Percentiles rank a stretch among this genome's conserved stretches.
Evolutionary conservation across 1,140 invertebrate species (phyloP).

Genomic region (Drosophila pallidifrons): DNA sequence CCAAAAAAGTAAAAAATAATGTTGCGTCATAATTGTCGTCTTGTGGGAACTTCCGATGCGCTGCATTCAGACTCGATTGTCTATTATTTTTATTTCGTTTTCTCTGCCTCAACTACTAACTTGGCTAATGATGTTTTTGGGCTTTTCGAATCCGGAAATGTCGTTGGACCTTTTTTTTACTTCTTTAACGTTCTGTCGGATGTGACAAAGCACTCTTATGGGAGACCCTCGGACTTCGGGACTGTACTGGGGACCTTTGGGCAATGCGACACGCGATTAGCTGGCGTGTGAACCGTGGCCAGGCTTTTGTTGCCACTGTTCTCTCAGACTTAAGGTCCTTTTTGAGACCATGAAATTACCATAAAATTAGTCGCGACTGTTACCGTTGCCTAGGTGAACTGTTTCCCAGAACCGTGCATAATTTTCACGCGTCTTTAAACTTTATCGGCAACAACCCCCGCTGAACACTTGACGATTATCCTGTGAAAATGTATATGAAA

Average conservation of each 20-base stretch:
- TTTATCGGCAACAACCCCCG: slow-evolving; percentile 35
- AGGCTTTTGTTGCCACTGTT: slow-evolving; percentile 16
- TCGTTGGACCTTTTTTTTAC: slow-evolving; percentile 14
- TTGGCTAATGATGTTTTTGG: slow-evolving; percentile 72
- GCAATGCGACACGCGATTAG: slow-evolving; percentile 26
- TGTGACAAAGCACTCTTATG: slow-evolving; percentile 60
- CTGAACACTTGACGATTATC: slow-evolving; percentile 32
- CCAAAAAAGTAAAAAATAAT: slow-evolving; percentile 69
- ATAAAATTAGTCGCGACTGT: slow-evolving; percentile 55
- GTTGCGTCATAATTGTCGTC: slow-evolving; percentile 78
- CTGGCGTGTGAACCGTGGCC: slow-evolving; percentile 61
- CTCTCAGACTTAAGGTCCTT: slow-evolving; percentile 28
- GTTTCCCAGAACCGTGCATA: slow-evolving; percentile 51
- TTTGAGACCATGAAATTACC: slow-evolving; percentile 62
- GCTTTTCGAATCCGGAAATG: slow-evolving; percentile 72
- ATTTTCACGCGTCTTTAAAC: slow-evolving; percentile 68
- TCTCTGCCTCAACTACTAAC: slow-evolving; percentile 21
- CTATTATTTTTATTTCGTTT: slow-evolving; percentile 41
- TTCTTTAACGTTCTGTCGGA: slow-evolving; percentile 48
- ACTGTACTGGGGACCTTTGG: background rate
- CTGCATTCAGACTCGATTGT: slow-evolving; percentile 12
- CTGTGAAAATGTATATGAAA: slow-evolving; percentile 46
- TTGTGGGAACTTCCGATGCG: slow-evolving; percentile 76
- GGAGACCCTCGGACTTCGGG: no score
- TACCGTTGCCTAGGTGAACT: slow-evolving; percentile 59